phyloP scores from a whole-genome alignment of 1,140 invertebrate genomes.

The Bombus consobrinus region DNA sequence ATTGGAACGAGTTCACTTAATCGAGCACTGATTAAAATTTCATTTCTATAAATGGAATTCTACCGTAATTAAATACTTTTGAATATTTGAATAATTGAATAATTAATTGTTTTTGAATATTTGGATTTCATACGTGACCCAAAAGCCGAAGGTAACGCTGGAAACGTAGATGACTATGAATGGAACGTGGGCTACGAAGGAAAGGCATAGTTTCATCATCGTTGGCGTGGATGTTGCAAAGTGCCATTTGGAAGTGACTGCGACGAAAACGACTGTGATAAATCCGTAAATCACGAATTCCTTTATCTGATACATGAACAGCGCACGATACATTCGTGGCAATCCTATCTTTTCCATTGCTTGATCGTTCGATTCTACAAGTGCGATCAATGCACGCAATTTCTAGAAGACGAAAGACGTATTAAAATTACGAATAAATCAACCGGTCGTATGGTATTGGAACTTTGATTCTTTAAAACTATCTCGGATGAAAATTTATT shows the following conservation, averaged over 20 bases:
- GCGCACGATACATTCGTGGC: constrained; percentile 19
- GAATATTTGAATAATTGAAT: too few relatives aligned
- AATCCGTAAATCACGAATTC: background rate
- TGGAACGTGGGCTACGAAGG: constrained; percentile 3
- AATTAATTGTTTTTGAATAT: background rate
- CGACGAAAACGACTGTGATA: background rate
- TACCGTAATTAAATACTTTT: background rate
- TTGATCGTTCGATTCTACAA: constrained; percentile 39
- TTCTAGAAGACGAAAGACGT: background rate
- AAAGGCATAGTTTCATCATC: background rate
- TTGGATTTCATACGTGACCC: constrained; percentile 54
- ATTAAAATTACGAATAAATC: background rate
- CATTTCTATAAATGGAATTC: background rate
- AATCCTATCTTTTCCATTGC: constrained; percentile 54
- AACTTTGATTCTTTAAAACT: background rate
- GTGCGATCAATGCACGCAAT: constrained; percentile 18
- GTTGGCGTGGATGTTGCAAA: background rate
- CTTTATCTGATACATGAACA: constrained; percentile 27
- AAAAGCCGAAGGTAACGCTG: constrained; percentile 54
- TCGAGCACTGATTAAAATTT: background rate
- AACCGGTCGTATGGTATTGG: background rate
- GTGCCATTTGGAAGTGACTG: background rate
- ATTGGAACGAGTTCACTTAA: background rate
- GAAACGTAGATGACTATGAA: constrained; percentile 16
- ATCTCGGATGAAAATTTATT: too few relatives aligned